phyloP scores from a whole-genome alignment of 2,113 vertebrate genomes.

The Phalacrocorax brasilianus region DNA sequence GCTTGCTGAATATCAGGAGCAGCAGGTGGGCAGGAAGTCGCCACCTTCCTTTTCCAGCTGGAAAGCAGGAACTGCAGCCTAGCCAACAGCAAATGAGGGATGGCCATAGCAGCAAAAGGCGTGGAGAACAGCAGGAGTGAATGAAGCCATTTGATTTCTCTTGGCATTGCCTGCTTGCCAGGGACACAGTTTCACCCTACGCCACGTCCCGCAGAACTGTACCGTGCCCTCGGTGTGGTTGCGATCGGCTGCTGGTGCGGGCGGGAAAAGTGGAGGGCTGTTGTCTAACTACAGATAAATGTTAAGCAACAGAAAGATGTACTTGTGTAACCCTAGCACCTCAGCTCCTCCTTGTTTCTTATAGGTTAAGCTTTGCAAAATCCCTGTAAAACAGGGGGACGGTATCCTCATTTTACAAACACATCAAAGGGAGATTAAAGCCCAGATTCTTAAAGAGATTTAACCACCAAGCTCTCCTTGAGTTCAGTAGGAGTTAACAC shows the following conservation, averaged over 20 bases:
- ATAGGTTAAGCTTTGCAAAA: neutral
- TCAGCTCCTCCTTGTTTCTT: neutral
- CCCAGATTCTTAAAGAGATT: neutral
- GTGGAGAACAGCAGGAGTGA: neutral
- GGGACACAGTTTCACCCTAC: neutral
- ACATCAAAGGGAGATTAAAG: neutral
- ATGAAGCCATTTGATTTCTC: neutral
- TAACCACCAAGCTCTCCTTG: neutral
- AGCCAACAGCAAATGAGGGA: neutral
- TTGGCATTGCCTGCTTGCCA: neutral
- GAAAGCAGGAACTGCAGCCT: neutral
- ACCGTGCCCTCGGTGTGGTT: neutral
- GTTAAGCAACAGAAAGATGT: neutral
- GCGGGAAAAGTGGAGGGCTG: neutral
- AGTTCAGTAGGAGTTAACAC: neutral
- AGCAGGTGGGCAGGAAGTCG: neutral
- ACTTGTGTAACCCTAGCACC: neutral
- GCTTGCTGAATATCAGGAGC: neutral
- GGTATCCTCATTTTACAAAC: neutral
- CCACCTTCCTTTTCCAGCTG: conserved; percentile 6
- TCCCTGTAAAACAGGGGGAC: neutral
- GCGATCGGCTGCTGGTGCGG: neutral
- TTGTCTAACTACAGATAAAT: neutral
- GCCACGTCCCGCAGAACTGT: neutral
- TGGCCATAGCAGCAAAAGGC: neutral